These are phyloP conservation scores for Paedocypris sp. DNA, from an alignment of 2,113 vertebrate species.

Conservation along the genomic window DNA sequence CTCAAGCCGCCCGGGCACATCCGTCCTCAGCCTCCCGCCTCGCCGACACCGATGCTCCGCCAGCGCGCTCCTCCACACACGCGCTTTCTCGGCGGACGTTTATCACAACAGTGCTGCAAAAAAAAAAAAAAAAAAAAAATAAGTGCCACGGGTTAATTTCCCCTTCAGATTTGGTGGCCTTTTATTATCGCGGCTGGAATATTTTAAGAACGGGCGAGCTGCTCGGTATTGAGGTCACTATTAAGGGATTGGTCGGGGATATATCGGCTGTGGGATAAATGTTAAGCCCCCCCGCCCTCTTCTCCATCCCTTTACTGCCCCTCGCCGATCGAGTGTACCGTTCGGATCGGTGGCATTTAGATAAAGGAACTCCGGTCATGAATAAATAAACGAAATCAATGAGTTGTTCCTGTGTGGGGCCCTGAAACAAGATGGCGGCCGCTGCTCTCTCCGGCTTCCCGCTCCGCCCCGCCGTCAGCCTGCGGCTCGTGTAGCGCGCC, in stretches of 20 bases:
- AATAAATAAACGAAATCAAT: slow-evolving; percentile 20
- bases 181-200: slow-evolving; percentile 20
- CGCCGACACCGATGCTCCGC: neutral
- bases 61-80: neutral
- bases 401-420: slow-evolving; percentile 17
- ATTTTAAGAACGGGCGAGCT: slow-evolving; percentile 12
- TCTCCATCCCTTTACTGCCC: too few species aligned
- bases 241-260: slow-evolving; percentile 3
- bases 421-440: slow-evolving; percentile 39
- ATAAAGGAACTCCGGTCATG: neutral
- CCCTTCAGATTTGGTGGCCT: slow-evolving; percentile 4
- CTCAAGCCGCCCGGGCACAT: neutral
- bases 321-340: neutral
- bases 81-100: neutral
- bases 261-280: slow-evolving; percentile 13
- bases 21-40: neutral
- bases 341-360: slow-evolving; percentile 3
- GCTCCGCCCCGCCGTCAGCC: slow-evolving; percentile 12
- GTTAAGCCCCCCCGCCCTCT: neutral
- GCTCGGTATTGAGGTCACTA: slow-evolving; percentile 19
- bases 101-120: slow-evolving; percentile 3
- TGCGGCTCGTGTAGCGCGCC: slow-evolving; percentile 15
- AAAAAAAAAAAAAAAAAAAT: too few species aligned
- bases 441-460: slow-evolving; percentile 22
- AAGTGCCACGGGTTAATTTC: too few species aligned